Base-by-base conservation (phyloP, 2,888 invertebrate species). In the Neoitamus cyanurus region DNA sequence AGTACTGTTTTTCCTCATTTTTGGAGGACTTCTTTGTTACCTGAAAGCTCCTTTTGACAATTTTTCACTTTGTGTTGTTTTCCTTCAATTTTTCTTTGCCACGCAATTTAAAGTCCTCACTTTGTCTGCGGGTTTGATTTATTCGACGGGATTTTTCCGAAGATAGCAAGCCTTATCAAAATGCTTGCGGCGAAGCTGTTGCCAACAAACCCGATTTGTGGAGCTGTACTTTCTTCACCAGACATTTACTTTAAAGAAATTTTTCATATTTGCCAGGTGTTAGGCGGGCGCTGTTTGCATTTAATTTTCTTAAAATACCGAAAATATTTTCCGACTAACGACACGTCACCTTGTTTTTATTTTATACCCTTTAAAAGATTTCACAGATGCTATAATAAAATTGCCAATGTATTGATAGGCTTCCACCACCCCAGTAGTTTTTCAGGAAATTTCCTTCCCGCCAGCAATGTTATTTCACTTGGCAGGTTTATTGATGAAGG, bases 251-350 rank as follows among this genome's bases (percentile, higher is more conserved):
- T 58, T 9, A 58, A 25, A 58, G n/a, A 25, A 13, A 48, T 48
- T 77, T 77, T 77, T 77, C 42, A 77, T 77, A 77, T 77, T 77
- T 77, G 46, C 48, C 77, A 77, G 46, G 77, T 77, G 77, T 77
- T 77, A 46, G 2, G 46, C n/a, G 7, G 46, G 46, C 46, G 46
- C 31, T 77, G 77, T 77, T 75, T 77, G 31, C 46, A 77, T 77
- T 77, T 77, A 77, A 77, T 77, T 77, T 77, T 77, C 77, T 34
- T 77, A 77, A 77, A 77, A 77, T n/a, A 77, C 46, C 37, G 77
- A 46, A 77, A 30, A 77, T 42, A 77, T 77, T 77, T 30, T 48
- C 28, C 48, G 20, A 7, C 11, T 15, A 9, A 42, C 25, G 25
- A 11, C 9, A 15, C 9, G 13, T 42, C 9, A 0, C 7, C 11